A percentile compares a stretch with the other conserved stretches of the same genome.
Conservation (phyloP, 2,797 vertebrate genomes). For the Micromesistius poutassou region DNA sequence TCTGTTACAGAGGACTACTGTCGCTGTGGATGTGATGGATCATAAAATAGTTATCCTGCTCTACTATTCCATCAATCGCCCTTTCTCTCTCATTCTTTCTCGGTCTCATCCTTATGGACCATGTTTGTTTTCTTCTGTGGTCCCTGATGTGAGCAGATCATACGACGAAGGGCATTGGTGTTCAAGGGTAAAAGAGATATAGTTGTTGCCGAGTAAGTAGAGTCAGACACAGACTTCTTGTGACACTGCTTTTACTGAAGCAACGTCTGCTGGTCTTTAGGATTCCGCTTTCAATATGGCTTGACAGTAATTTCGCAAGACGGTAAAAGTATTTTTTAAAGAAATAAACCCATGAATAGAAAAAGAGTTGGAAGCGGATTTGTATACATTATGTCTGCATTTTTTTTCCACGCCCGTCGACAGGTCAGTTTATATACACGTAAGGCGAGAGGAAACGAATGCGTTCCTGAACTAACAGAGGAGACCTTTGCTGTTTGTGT, state of each 20-base stretch:
- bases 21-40: too few relatives aligned
- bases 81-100: neutral
- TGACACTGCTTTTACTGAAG: too few relatives aligned
- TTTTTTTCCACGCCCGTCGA: neutral
- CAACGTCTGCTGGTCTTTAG: too few relatives aligned
- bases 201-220: too few relatives aligned
- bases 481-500: neutral
- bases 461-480: neutral
- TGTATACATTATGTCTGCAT: neutral
- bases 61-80: neutral
- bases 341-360: slow-evolving; percentile 1
- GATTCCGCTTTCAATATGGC: too few relatives aligned
- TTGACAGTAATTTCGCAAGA: neutral
- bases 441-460: neutral
- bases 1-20: too few relatives aligned
- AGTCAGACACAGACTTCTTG: too few relatives aligned
- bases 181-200: too few relatives aligned
- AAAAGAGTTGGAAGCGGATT: neutral
- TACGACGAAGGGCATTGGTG: too few relatives aligned
- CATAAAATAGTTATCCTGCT: too few relatives aligned
- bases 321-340: neutral
- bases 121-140: neutral
- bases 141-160: too few relatives aligned
- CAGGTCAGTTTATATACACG: neutral
- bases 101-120: neutral